phyloP scores from a whole-genome alignment of 2,888 invertebrate genomes.

The Germaria angustata region DNA sequence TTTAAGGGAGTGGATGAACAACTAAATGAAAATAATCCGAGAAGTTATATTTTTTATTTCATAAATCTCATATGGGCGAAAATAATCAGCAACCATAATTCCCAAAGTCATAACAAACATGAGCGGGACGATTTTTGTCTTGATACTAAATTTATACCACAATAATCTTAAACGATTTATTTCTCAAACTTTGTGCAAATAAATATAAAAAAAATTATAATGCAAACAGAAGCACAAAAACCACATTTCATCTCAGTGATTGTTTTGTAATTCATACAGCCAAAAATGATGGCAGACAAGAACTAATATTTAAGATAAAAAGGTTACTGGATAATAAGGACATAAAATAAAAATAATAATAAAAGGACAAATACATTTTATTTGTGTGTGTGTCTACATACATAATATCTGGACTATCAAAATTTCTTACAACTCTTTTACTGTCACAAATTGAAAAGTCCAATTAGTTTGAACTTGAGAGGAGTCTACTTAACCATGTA shows the following conservation, averaged over 20 bases:
- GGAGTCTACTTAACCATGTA: too few species aligned
- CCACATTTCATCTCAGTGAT: not conserved
- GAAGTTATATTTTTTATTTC: not conserved
- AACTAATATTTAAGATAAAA: not conserved
- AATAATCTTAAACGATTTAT: not conserved
- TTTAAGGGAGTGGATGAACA: slow-evolving; percentile 10
- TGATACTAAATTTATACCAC: not conserved
- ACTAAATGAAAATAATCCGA: not conserved
- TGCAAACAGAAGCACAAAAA: too few species aligned
- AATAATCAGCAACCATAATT: slow-evolving; percentile 16
- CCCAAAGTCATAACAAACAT: slow-evolving; percentile 23
- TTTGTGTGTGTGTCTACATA: too few species aligned
- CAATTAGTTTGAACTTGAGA: too few species aligned
- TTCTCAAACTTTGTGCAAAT: not conserved
- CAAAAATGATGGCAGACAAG: not conserved
- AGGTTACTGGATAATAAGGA: slow-evolving; percentile 63
- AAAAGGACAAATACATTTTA: not conserved
- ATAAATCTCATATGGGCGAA: slow-evolving; percentile 8
- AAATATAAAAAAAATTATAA: too few species aligned
- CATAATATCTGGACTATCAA: too few species aligned
- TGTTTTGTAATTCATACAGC: slow-evolving; percentile 8
- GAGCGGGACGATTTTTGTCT: not conserved
- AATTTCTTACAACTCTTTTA: too few species aligned
- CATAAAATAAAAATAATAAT: not conserved
- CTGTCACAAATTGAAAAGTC: too few species aligned